Percentiles rank a stretch among this genome's conserved stretches.
Conservation (phyloP, 1,140 invertebrate species). For the Drosophila chauvacae region DNA sequence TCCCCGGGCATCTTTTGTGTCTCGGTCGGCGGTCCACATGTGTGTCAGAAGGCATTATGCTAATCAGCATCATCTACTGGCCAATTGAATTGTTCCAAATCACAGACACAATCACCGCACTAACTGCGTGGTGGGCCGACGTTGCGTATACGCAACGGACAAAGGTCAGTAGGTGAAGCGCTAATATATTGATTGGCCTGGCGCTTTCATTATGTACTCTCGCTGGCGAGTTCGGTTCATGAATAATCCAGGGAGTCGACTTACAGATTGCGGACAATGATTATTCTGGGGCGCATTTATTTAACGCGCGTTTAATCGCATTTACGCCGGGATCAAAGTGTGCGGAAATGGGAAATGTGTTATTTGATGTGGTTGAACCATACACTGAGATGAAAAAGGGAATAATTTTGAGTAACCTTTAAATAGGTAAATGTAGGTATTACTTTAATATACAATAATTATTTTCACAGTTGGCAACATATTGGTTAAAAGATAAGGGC, state of each 20-base stretch:
- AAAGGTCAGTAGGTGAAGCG: slow-evolving; percentile 31
- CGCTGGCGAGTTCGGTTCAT: slow-evolving; percentile 32
- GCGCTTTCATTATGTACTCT: slow-evolving; percentile 29
- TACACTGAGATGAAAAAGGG: not conserved
- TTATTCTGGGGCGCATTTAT: slow-evolving; percentile 60
- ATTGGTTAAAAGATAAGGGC: not conserved
- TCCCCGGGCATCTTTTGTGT: slow-evolving; percentile 10
- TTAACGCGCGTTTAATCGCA: slow-evolving; percentile 36
- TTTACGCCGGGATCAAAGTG: slow-evolving; percentile 34
- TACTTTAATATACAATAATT: not conserved
- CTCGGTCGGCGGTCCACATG: slow-evolving; percentile 43
- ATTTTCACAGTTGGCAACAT: not conserved
- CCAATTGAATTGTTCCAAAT: slow-evolving; percentile 64
- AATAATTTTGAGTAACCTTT: not conserved
- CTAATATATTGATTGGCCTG: slow-evolving; percentile 28
- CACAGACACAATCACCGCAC: not conserved
- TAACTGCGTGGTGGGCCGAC: slow-evolving; percentile 1
- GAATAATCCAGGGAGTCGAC: slow-evolving; percentile 54
- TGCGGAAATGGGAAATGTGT: slow-evolving; percentile 13
- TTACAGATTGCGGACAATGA: slow-evolving; percentile 54
- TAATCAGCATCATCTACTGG: slow-evolving; percentile 61
- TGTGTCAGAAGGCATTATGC: slow-evolving; percentile 55
- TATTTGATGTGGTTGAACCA: slow-evolving; percentile 1
- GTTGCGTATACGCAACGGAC: slow-evolving; percentile 58
- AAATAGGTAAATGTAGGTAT: too few relatives aligned